Conservation (phyloP, 2,113 vertebrate genomes). For the Trematomus loennbergii region DNA sequence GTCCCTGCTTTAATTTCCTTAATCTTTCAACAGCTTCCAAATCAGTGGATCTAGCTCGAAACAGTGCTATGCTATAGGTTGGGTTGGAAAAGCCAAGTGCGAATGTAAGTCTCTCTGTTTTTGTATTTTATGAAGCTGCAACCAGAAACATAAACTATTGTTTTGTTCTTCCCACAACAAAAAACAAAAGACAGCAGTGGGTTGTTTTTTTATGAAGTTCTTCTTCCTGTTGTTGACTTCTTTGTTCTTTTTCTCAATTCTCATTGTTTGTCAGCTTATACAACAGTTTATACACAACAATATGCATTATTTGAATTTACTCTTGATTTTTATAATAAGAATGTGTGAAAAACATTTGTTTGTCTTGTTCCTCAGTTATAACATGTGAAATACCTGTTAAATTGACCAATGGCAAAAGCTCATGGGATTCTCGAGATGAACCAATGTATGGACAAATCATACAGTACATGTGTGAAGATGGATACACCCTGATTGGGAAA, state of each 20-base stretch:
- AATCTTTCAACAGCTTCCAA: constrained; percentile 60
- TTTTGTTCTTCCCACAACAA: too few species aligned
- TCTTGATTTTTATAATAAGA: not conserved
- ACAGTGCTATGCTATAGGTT: constrained; percentile 57
- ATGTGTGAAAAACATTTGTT: not conserved
- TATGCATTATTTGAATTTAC: not conserved
- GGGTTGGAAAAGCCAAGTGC: constrained; percentile 57
- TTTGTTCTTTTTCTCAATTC: not conserved
- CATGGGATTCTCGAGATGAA: fast-evolving
- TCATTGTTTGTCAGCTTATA: not conserved
- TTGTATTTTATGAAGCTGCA: not conserved
- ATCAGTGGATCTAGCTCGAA: constrained; percentile 51
- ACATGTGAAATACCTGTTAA: constrained; percentile 29
- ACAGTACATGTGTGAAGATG: constrained; percentile 55
- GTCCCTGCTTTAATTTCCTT: not conserved
- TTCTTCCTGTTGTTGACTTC: not conserved
- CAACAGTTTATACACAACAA: not conserved
- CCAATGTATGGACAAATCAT: constrained; percentile 46
- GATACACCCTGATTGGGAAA: constrained; percentile 60
- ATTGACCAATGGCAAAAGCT: constrained; percentile 43
- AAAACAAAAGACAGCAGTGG: not conserved
- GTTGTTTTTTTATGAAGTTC: not conserved
- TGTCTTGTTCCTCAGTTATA: constrained; percentile 52
- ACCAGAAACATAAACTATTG: too few species aligned
- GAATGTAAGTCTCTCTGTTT: constrained; percentile 56